Base-by-base conservation (phyloP, 2,113 vertebrate genomes). In the Taxidea taxus region DNA sequence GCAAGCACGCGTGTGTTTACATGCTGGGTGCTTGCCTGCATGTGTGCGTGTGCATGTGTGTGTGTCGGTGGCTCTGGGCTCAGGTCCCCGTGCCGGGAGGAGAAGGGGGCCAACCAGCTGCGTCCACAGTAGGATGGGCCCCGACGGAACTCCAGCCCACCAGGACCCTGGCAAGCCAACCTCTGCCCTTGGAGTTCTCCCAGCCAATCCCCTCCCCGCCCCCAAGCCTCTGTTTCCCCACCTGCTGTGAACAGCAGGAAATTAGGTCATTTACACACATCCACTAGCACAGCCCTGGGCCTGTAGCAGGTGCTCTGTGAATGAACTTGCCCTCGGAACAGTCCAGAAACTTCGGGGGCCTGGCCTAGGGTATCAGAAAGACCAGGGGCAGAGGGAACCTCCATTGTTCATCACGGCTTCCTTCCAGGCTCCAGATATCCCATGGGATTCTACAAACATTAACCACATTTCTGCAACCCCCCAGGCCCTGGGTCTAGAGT, bases 31-130 rank as follows among this genome's bases (percentile, higher is more conserved):
- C 15, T 34, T 23, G 25, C 20, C 4, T 27, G n/a, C 3, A 0
- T 0, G 0, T 4, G 58, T 42, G 37, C 9, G 4, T 9, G n/a
- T 0, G 9, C 54, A 56, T 3, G 16, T 20, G 27, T 0, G 5
- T 0, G 39, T n/a, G 39, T 29, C 25, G 8, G 10, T 0, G 44
- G 66, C 42, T 78, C 29, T 51, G 39, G 6, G 0, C 56, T 42
- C 54, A 0, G 56, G 58, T 12, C 31, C 51, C 0, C 4, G 25
- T 0, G 1, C 51, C 16, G 0, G 20, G 44, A 12, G 16, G n/a
- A 12, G 25, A 7, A 8, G 6, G 39, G 21, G 74, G 15, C 88
- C 39, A 6, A 25, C 49, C 62, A 25, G 78, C 29, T 10, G 25
- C 1, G 34, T 31, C 31, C 74, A 51, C 14, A 1, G 4, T 31